Conservation (phyloP, 37 sponge, comb jelly and placozoan genomes). For the Ephydatia muelleri region DNA sequence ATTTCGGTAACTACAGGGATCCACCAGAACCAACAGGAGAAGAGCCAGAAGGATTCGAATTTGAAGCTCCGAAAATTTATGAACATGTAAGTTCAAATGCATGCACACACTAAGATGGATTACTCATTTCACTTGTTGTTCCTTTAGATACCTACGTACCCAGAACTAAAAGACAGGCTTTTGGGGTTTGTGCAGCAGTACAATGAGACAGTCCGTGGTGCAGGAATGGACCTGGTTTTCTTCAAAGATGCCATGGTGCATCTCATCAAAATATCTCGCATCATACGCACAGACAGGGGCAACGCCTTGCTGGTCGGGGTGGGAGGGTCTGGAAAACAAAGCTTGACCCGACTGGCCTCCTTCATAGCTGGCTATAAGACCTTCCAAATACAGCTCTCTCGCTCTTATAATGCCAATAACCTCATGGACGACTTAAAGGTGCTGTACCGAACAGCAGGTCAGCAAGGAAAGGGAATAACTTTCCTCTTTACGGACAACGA, state of each 20-base stretch:
- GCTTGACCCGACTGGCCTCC: conserved; percentile 98
- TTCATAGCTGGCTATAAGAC: conserved; percentile 98
- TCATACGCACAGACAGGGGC: conserved; percentile 97
- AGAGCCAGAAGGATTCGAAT: conserved; percentile 92
- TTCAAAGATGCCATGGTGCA: conserved; percentile 99
- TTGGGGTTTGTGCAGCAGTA: conserved; percentile 78
- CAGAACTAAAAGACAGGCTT: conserved; percentile 81
- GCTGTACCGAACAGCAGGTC: conserved; percentile 89
- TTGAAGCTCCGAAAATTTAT: conserved; percentile 97
- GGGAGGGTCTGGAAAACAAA: conserved; percentile 99
- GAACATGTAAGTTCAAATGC: conserved; percentile 69
- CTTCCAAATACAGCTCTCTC: conserved; percentile 96
- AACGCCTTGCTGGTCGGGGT: conserved; percentile 98
- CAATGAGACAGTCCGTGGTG: conserved; percentile 96
- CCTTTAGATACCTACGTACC: conserved; percentile 66
- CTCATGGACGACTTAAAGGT: conserved; percentile 96
- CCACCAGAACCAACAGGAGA: conserved; percentile 97
- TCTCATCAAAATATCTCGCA: conserved; percentile 94
- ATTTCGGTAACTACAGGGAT: conserved; percentile 49
- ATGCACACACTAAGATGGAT: conserved; percentile 2
- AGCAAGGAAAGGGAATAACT: conserved; percentile 91
- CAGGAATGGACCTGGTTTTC: conserved; percentile 99
- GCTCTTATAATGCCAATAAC: conserved; percentile 96
- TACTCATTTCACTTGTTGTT: neutral
- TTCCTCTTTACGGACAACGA: conserved; percentile 99